Evolutionary conservation across 2,797 vertebrate species (phyloP), one percentile per base, ranked within the genome.

Genomic region (Pipistrellus pipistrellus): DNA sequence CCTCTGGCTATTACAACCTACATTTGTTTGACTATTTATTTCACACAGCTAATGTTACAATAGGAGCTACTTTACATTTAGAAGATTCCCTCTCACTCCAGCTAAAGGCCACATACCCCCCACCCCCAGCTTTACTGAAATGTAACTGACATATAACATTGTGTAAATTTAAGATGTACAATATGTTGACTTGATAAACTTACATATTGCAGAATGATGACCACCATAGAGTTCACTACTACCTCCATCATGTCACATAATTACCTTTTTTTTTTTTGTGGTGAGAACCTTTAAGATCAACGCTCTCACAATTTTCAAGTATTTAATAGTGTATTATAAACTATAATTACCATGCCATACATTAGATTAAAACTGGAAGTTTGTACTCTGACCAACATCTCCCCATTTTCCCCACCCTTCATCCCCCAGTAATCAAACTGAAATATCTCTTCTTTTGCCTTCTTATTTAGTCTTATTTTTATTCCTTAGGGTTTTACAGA

Each of bases 391-490:
- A 62, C 46, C 35, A 73, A 30, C 55, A 17, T 57, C 35, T 73
- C 13, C 23, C 10, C 55, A 30, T 85, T 76, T 30, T 20, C 17
- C 27, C 25, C 30, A 51, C 9, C 6, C 10, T 2, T 9, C 12
- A 44, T 23, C 3, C 55, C 27, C 27, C 59, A 23, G 72, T 35
- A 71, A 84, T 66, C 27, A 73, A 83, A 77, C 0, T 30, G 25
- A 94, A 92, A 76, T 95, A 57, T 76, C 32, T 82, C 14, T 92
- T 94, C 30, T 69, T 84, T 10, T 44, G 20, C 32, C 48, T 69
- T 68, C 59, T 35, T 32, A 51, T 3, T 82, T 66, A 59, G 35
- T 71, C 21, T 57, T 73, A 68, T 90, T 85, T 96, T 75, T 77
- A 77, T 21, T 78, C 23, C 41, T 85, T 66, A 20, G 20, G 10